Evolutionary conservation across 2,888 invertebrate genomes (phyloP).

Genomic region (Papilio gigon): DNA sequence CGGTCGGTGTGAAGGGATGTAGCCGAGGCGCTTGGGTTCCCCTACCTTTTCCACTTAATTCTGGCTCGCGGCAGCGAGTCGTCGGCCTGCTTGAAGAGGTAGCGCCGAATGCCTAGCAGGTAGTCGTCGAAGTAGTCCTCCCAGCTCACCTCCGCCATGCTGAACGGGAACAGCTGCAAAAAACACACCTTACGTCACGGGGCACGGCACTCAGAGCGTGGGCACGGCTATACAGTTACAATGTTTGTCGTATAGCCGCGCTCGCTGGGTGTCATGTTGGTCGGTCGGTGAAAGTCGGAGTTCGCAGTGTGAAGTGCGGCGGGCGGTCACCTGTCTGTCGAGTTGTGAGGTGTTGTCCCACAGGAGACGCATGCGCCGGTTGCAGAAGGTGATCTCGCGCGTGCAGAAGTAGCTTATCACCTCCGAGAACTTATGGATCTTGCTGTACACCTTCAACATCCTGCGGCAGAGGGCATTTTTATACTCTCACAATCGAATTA

Average conservation of each 20-base stretch:
- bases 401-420: slow-evolving; percentile 89
- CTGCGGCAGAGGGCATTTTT: slow-evolving; percentile 70
- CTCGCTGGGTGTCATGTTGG: too few relatives aligned
- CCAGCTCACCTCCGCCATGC: slow-evolving; percentile 88
- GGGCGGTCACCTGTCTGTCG: slow-evolving; percentile 71
- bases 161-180: slow-evolving; percentile 86
- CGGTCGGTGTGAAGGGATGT: not conserved
- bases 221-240: too few relatives aligned
- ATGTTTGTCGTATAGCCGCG: too few relatives aligned
- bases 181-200: not conserved
- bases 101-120: slow-evolving; percentile 87
- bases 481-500: not conserved
- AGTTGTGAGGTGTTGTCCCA: slow-evolving; percentile 73
- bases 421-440: slow-evolving; percentile 89
- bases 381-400: slow-evolving; percentile 87
- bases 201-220: too few relatives aligned
- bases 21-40: not conserved
- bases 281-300: too few relatives aligned
- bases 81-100: slow-evolving; percentile 89
- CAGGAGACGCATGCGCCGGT: slow-evolving; percentile 83
- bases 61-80: slow-evolving; percentile 85
- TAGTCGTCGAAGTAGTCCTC: slow-evolving; percentile 85
- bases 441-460: slow-evolving; percentile 89
- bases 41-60: slow-evolving; percentile 83
- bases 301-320: too few relatives aligned